These are phyloP conservation scores for Falco cherrug DNA, from an alignment of 2,797 vertebrate species.

Conservation along the genomic window DNA sequence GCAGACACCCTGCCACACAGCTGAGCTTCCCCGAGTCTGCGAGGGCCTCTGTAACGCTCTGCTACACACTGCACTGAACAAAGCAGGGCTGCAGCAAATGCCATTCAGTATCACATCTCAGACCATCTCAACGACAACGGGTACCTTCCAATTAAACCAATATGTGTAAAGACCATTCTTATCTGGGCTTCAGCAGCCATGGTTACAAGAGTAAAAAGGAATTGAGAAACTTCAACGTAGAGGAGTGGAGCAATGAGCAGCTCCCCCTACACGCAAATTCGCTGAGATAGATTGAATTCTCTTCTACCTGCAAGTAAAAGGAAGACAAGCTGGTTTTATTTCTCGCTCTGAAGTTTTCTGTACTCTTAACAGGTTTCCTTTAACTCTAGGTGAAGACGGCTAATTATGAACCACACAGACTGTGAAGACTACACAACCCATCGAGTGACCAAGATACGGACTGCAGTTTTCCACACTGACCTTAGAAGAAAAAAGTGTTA, in stretches of 20 bases:
- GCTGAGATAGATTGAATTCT: not conserved
- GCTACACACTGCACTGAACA: rapidly evolving
- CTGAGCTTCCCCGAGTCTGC: rapidly evolving
- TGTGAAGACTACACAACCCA: not conserved
- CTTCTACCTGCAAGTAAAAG: not conserved
- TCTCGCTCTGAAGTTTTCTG: not conserved
- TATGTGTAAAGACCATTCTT: not conserved
- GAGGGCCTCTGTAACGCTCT: not conserved
- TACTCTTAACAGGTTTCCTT: not conserved
- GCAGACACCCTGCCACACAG: no score
- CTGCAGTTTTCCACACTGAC: not conserved
- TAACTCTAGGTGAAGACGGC: not conserved
- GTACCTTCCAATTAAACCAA: not conserved
- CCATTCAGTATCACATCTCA: not conserved
- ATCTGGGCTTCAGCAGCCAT: not conserved
- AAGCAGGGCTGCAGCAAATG: not conserved
- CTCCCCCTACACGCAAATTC: not conserved
- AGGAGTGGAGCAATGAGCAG: not conserved
- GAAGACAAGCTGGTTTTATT: not conserved
- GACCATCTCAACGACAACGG: not conserved
- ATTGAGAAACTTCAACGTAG: not conserved
- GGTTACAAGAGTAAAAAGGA: not conserved
- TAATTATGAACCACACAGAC: not conserved
- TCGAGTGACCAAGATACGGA: not conserved
- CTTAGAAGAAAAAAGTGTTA: not conserved